Percentiles rank a stretch among this genome's conserved stretches.
These are phyloP conservation scores for Callospermophilus lateralis DNA, from an alignment of 2,113 vertebrate species.

Conservation along the genomic window DNA sequence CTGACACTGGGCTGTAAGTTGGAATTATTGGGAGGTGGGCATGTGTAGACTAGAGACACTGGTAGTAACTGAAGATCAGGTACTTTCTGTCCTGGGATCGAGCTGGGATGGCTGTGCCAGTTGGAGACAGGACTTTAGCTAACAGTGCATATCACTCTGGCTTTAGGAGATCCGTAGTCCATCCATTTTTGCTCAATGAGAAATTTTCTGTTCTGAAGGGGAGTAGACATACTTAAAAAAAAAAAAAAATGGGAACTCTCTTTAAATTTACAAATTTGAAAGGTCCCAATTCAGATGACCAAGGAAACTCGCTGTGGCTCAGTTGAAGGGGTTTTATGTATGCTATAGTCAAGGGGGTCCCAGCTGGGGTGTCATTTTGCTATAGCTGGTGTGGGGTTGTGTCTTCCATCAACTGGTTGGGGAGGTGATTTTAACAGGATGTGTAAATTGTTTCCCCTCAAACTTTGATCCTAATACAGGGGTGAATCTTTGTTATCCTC, in stretches of 20 bases:
- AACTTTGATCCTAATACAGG: neutral
- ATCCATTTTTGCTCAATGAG: neutral
- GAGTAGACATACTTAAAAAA: neutral
- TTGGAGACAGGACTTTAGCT: neutral
- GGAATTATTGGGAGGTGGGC: neutral
- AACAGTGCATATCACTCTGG: rapidly evolving
- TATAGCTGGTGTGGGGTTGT: rapidly evolving
- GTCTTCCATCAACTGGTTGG: neutral
- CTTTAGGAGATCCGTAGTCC: neutral
- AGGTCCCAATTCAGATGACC: neutral
- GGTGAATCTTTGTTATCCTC: neutral
- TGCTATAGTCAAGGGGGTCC: rapidly evolving
- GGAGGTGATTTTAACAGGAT: neutral
- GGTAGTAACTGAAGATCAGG: neutral
- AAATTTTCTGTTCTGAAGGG: neutral
- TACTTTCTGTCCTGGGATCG: neutral
- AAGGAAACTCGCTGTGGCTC: neutral
- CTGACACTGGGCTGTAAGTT: neutral
- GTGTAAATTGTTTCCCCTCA: rapidly evolving
- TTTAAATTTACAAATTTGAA: neutral
- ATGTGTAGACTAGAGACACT: neutral
- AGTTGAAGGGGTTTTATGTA: neutral
- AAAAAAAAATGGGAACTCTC: too few species aligned
- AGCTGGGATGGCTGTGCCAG: rapidly evolving
- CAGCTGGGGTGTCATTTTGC: neutral